Base-by-base conservation (phyloP, 2,113 vertebrate genomes). In the Panthera tigris region DNA sequence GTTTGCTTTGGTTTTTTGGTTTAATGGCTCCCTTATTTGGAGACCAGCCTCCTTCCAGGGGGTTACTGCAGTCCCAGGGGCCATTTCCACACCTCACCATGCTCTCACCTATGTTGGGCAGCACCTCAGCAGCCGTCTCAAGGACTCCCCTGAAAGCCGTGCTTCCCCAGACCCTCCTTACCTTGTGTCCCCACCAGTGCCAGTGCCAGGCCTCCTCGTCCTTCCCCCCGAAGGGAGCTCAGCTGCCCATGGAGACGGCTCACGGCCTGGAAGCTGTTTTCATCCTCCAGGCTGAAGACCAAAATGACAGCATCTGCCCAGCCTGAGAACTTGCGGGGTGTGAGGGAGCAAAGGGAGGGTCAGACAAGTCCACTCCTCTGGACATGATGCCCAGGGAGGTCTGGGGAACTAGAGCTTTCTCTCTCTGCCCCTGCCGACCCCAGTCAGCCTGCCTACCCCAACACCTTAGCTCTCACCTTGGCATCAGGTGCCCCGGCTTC, bases 231-330 rank as follows among this genome's bases (percentile, higher is more conserved):
- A 84, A 99, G 98, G 48, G 98, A 85, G 21, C 98, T 98, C 93
- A 99, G 98, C 98, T 99, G 99, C 69, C 98, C 98, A 55, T 99
- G 99, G 79, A 99, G 98, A 96, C 98, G 99, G 57, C 99, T 99
- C 85, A 99, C 99, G 89, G 99, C 99, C 98, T 99, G 98, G 96
- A 99, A 99, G 92, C 99, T 99, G 98, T 98, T 98, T 98, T 99
- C 99, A 4, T 99, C 99, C 98, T 99, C 99, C 99, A 99, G 98
- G 97, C 99, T 99, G 97, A 99, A 99, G 97, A 99, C 99, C 96
- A 99, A 99, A 98, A 99, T 99, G 88, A 99, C 99, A 1, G 99
- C 99, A 69, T 99, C 99, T 13, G 99, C 99, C 99, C 99, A 99
- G 98, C 99, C 99, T 98, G 99, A 98, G 98, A 99, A 99, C 99